Evolutionary conservation across 2,888 invertebrate species (phyloP).

Genomic region (Periphyllus acericola): DNA sequence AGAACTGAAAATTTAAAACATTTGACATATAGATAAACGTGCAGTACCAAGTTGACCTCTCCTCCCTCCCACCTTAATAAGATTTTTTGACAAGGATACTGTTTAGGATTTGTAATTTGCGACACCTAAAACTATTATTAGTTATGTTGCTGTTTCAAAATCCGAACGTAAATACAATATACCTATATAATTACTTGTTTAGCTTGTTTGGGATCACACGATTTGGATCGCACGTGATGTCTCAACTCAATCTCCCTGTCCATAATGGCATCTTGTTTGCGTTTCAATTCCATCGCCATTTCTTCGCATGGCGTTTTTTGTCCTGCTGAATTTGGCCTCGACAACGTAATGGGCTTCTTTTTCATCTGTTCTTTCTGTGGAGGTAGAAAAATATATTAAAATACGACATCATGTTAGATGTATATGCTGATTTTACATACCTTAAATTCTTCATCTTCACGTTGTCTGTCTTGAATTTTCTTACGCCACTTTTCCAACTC

Average conservation of each 20-base stretch:
- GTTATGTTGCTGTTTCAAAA: no score
- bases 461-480: conserved; percentile 46
- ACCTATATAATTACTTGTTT: conserved; percentile 27
- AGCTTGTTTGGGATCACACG: conserved; percentile 43
- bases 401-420: not conserved
- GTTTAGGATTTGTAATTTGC: no score
- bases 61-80: no score
- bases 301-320: conserved; percentile 44
- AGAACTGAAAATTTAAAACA: no score
- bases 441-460: conserved; percentile 54
- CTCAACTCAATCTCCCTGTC: conserved; percentile 45
- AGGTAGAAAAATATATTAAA: not conserved
- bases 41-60: no score
- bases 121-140: no score
- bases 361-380: conserved; percentile 51
- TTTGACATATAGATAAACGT: no score
- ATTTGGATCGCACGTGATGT: conserved; percentile 39
- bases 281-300: conserved; percentile 54
- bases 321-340: conserved; percentile 37
- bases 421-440: not conserved
- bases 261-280: conserved; percentile 43
- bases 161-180: not conserved
- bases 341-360: conserved; percentile 43
- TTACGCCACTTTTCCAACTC: conserved; percentile 47
- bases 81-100: no score